Conservation (phyloP, 2,113 vertebrate genomes). For the Burhinus bistriatus region DNA sequence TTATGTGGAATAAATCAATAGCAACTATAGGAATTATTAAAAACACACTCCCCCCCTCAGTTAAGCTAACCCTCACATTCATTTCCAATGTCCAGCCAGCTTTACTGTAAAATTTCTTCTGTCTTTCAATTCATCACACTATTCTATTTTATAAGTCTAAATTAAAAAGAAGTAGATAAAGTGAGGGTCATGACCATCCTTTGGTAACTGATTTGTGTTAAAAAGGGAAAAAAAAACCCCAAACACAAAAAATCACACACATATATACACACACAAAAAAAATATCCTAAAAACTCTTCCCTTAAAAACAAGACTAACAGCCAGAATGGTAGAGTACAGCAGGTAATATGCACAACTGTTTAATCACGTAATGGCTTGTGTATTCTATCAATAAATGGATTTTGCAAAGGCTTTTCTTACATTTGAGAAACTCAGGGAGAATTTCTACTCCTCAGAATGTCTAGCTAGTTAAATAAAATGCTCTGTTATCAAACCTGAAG, state of each 20-base stretch:
- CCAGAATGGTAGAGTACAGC: neutral
- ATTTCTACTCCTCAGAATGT: neutral
- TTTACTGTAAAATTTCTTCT: neutral
- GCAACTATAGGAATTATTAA: neutral
- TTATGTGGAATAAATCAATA: neutral
- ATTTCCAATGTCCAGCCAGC: neutral
- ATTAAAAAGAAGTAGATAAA: neutral
- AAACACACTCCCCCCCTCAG: neutral
- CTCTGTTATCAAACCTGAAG: neutral
- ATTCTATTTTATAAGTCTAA: neutral
- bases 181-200: neutral
- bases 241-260: too few relatives aligned
- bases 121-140: neutral
- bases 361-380: neutral
- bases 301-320: neutral
- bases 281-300: neutral
- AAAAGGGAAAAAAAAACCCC: neutral
- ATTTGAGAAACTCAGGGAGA: neutral
- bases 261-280: neutral
- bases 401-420: neutral
- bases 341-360: neutral
- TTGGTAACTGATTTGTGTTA: neutral
- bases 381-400: neutral
- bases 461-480: neutral
- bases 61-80: neutral